Base-by-base conservation (phyloP, 2,888 invertebrate genomes). In the Acanthosepion lycidas region DNA sequence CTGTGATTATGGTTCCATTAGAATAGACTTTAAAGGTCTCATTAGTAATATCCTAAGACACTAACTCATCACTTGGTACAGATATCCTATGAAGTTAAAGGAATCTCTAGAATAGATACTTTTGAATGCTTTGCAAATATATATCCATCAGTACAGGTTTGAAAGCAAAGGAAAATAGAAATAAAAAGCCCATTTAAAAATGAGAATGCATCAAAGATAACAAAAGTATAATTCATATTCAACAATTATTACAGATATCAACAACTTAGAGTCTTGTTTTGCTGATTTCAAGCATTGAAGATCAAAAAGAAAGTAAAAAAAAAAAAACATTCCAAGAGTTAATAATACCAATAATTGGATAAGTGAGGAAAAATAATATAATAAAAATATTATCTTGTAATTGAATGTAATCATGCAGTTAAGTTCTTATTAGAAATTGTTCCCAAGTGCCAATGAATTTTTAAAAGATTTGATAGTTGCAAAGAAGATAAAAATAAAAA, bases 11-110 rank as follows among this genome's bases (percentile, higher is more conserved):
- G 15, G n/a, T 78, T 78, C 78, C 78, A 33, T 78, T 9, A 78
- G 78, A 78, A 78, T 15, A 78, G 15, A n/a, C n/a, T 78, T 78
- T 78, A 78, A 78, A 78, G n/a, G 78, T 78, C 78, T 78, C 78
- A 78, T 78, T 78, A 33, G n/a, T 78, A 78, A 78, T 78, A 78
- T 78, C 78, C n/a, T n/a, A 78, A 78, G 78, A 78, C 64, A 64
- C 78, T 78, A 78, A 78, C n/a, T 78, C 78, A 12, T 78, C 78
- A 78, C 78, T 33, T 78, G n/a, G 78, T n/a, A 78, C 78, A 15
- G 78, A 78, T 78, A 78, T 78, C 78, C n/a, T 78, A 78, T 78
- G 78, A 78, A 78, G 3, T 78, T 78, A 78, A 78, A 78, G 78
- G 78, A 78, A n/a, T 78, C n/a, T 78, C 78, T n/a, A 78, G 64